phyloP scores from a whole-genome alignment of 2,888 invertebrate species.

The Balanococcus diminutus region DNA sequence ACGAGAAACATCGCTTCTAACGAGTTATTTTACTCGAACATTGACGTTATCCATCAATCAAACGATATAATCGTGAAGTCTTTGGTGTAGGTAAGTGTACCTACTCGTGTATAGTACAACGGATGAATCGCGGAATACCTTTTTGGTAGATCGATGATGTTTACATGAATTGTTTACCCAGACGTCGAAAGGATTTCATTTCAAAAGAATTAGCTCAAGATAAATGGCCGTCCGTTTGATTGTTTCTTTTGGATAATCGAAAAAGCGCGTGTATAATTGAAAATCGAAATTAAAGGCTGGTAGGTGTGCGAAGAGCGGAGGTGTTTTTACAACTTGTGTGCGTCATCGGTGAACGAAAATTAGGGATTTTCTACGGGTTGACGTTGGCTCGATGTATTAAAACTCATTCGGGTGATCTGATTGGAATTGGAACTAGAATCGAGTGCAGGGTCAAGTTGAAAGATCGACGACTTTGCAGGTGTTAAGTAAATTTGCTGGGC shows the following conservation, averaged over 20 bases:
- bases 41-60: constrained; percentile 8
- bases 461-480: no score
- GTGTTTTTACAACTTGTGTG: not conserved
- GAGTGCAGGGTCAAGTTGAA: no score
- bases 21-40: not conserved
- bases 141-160: not conserved
- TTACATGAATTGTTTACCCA: not conserved
- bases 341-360: not conserved
- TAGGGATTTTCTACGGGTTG: no score
- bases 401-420: no score
- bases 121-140: not conserved
- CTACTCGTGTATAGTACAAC: no score
- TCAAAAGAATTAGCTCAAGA: not conserved
- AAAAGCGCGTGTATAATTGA: not conserved
- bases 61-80: not conserved
- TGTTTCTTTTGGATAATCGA: not conserved
- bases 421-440: no score
- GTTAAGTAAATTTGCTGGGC: not conserved
- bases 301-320: not conserved
- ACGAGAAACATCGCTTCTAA: constrained; percentile 5
- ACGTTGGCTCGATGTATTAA: no score
- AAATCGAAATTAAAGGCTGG: not conserved
- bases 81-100: not conserved
- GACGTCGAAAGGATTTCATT: not conserved
- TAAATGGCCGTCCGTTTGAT: not conserved